Evolutionary conservation across 2,797 vertebrate species (phyloP).

Genomic region (Gadopsis marmoratus): DNA sequence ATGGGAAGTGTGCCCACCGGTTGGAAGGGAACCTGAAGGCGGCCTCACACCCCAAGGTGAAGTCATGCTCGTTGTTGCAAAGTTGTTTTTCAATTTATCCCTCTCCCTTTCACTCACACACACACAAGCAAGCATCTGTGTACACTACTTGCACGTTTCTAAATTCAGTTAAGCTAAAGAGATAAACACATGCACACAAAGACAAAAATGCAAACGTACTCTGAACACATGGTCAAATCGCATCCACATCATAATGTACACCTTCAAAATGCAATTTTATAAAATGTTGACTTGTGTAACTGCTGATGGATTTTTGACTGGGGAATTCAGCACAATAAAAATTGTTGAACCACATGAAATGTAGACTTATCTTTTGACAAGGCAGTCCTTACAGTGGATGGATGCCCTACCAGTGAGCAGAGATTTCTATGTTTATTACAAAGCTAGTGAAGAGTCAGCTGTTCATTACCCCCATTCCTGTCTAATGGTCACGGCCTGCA

Average conservation of each 20-base stretch:
- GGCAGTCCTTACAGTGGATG: slow-evolving; percentile 20
- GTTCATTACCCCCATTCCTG: slow-evolving; percentile 19
- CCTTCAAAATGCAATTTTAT: not conserved
- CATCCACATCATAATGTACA: not conserved
- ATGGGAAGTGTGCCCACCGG: slow-evolving; percentile 19
- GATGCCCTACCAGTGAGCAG: slow-evolving; percentile 49
- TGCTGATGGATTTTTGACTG: slow-evolving; percentile 7
- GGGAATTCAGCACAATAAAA: slow-evolving; percentile 10
- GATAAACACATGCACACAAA: not conserved
- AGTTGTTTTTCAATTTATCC: slow-evolving; percentile 39
- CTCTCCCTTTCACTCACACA: not conserved
- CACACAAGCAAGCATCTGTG: not conserved
- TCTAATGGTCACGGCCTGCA: slow-evolving; percentile 11
- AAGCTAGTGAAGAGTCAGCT: slow-evolving; percentile 54
- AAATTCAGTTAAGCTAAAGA: not conserved
- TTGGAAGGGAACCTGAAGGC: slow-evolving; percentile 32
- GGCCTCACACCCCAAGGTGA: slow-evolving; percentile 40
- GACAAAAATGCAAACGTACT: not conserved
- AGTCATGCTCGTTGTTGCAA: slow-evolving; percentile 53
- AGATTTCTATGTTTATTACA: slow-evolving; percentile 34
- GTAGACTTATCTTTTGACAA: slow-evolving; percentile 32
- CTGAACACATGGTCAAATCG: not conserved
- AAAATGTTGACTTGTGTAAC: too few relatives aligned
- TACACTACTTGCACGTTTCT: not conserved
- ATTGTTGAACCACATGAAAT: slow-evolving; percentile 24